Evolutionary conservation across 2,888 invertebrate genomes (phyloP), one percentile per base, ranked within the genome.

Genomic region (Vanessa cardui): DNA sequence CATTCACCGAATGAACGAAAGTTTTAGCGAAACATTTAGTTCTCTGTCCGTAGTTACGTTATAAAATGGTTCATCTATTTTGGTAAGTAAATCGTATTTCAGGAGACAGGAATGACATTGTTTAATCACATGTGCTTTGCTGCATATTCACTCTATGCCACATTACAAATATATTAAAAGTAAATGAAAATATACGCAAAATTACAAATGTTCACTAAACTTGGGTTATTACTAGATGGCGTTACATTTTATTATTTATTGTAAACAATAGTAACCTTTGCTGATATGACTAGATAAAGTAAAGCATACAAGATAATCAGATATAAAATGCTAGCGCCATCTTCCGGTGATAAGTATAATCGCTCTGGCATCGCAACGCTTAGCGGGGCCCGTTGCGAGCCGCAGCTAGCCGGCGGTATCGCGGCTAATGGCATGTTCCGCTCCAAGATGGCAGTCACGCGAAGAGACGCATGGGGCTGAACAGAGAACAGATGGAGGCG

Each of bases 361-460:
- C 70, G 59, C 62, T 69, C 64, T 63, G 61, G 46, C 69, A 70
- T 68, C 67, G 72, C 72, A 69, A 64, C 62, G 74, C 72, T 73
- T 72, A 52, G 46, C 52, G 78, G 31, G 52, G 26, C 31, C 8
- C n/a, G 31, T 54, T 54, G 21, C 52, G 56, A 9, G 39, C n/a
- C 56, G 56, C 16, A n/a, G 85, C 83, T 78, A 82, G 81, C 80
- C 45, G 62, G 71, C 62, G 69, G 66, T 63, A 56, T 62, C 65
- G 67, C 52, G 52, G 52, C 85, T 90, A 91, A 91, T 87, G 80
- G 88, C 87, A 89, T 85, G 81, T 89, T 88, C 78, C 88, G 86
- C 88, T 82, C 87, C 85, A 93, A 93, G 93, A 93, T 93, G 93
- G 93, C 93, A 92, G 93, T 90, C 92, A 93, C 91, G 89, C 91